These are phyloP conservation scores for Xestia xanthographa DNA, from an alignment of 2,888 invertebrate species.

Conservation along the genomic window DNA sequence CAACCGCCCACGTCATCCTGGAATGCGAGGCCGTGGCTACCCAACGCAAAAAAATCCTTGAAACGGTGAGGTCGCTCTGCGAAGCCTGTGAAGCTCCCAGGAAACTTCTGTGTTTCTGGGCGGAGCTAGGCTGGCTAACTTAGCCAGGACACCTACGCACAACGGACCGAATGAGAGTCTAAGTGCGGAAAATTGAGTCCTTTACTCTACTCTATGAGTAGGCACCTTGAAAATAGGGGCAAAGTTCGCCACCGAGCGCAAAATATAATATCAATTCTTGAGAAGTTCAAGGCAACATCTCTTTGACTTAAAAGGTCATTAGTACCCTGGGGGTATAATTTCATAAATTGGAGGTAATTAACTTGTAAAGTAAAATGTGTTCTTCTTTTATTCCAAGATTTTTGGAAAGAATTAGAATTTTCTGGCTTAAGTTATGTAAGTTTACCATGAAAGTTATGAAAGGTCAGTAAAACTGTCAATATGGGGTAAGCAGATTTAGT, in stretches of 20 bases:
- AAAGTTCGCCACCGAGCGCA: background rate
- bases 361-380: constrained; percentile 9
- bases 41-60: too few relatives aligned
- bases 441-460: background rate
- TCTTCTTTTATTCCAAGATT: background rate
- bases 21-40: too few relatives aligned
- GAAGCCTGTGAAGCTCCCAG: too few relatives aligned
- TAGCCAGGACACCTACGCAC: too few relatives aligned
- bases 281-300: constrained; percentile 20
- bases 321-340: constrained; percentile 5
- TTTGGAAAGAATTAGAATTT: background rate
- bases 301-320: constrained; percentile 20
- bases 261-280: background rate
- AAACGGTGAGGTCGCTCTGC: too few relatives aligned
- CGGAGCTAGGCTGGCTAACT: too few relatives aligned
- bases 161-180: too few relatives aligned
- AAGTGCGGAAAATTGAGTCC: too few relatives aligned
- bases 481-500: background rate
- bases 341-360: constrained; percentile 30
- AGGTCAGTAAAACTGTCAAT: background rate
- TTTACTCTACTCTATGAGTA: too few relatives aligned
- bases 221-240: background rate
- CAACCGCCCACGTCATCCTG: too few relatives aligned
- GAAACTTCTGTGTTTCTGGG: too few relatives aligned
- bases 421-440: background rate